Conservation (phyloP, 2,888 invertebrate genomes). For the Napeogenes inachia region DNA sequence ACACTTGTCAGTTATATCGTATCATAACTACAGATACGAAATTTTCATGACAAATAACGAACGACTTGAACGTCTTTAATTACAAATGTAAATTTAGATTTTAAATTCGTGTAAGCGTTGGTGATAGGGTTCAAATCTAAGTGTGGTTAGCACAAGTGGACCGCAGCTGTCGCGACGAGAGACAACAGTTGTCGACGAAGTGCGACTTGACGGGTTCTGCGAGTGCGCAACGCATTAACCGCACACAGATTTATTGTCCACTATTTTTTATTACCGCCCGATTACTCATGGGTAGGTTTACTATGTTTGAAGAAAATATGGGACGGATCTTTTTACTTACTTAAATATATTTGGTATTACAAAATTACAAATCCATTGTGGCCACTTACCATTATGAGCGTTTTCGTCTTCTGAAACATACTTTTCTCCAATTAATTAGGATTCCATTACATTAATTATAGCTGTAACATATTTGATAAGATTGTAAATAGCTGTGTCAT, state of each 20-base stretch:
- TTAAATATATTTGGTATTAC: no score
- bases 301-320: background rate
- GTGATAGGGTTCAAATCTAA: conserved; percentile 28
- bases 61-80: conserved; percentile 46
- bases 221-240: conserved; percentile 48
- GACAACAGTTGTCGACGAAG: conserved; percentile 73
- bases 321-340: background rate
- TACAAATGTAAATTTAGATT: conserved; percentile 39
- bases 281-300: conserved; percentile 32
- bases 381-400: no score
- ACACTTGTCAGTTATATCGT: conserved; percentile 21
- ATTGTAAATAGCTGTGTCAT: background rate
- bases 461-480: background rate
- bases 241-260: conserved; percentile 54
- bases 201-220: conserved; percentile 52
- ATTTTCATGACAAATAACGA: conserved; percentile 60
- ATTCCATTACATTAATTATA: background rate
- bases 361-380: no score
- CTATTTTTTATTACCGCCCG: conserved; percentile 50
- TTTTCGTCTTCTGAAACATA: no score
- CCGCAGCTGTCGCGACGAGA: conserved; percentile 72
- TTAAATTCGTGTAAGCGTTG: conserved; percentile 22
- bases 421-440: background rate
- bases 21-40: conserved; percentile 29
- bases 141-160: conserved; percentile 50